Conservation (phyloP, 1,140 invertebrate genomes). For the Zaprionus camerounensis region DNA sequence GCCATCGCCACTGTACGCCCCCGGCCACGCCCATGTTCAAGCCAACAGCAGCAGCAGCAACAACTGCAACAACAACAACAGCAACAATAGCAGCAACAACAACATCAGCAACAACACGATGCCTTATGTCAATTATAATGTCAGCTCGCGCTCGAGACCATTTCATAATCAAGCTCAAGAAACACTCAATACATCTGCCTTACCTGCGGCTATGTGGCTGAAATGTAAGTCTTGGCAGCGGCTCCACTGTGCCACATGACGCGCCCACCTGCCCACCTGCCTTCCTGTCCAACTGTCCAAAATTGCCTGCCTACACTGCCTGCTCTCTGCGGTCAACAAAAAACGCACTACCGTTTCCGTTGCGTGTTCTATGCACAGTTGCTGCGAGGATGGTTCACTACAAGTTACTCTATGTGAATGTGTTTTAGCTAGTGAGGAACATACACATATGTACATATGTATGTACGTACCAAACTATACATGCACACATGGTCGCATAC, state of each 20-base stretch:
- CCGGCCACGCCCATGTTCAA: slow-evolving; percentile 39
- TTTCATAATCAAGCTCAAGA: slow-evolving; percentile 82
- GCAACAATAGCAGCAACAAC: slow-evolving; percentile 38
- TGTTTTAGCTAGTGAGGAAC: too few relatives aligned
- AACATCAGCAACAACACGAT: slow-evolving; percentile 60
- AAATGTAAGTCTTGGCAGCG: slow-evolving; percentile 84
- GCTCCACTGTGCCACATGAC: slow-evolving; percentile 50
- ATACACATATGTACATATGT: not conserved
- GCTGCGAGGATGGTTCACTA: not conserved
- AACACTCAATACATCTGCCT: slow-evolving; percentile 75
- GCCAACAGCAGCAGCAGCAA: slow-evolving; percentile 16
- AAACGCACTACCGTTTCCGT: slow-evolving; percentile 31
- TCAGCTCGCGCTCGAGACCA: slow-evolving; percentile 74
- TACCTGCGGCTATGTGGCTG: slow-evolving; percentile 76
- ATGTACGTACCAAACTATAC: not conserved
- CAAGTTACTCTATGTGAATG: too few relatives aligned
- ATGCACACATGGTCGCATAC: not conserved
- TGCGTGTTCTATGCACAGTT: slow-evolving; percentile 44
- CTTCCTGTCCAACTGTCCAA: slow-evolving; percentile 33
- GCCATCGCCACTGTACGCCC: slow-evolving; percentile 58
- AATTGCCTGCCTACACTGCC: slow-evolving; percentile 11
- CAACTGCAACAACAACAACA: slow-evolving; percentile 21
- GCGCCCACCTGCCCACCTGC: slow-evolving; percentile 28
- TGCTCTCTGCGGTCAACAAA: slow-evolving; percentile 5
- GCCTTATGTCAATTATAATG: slow-evolving; percentile 73